Base-by-base conservation (phyloP, 1,140 invertebrate species). In the Trachelipus rathkii region DNA sequence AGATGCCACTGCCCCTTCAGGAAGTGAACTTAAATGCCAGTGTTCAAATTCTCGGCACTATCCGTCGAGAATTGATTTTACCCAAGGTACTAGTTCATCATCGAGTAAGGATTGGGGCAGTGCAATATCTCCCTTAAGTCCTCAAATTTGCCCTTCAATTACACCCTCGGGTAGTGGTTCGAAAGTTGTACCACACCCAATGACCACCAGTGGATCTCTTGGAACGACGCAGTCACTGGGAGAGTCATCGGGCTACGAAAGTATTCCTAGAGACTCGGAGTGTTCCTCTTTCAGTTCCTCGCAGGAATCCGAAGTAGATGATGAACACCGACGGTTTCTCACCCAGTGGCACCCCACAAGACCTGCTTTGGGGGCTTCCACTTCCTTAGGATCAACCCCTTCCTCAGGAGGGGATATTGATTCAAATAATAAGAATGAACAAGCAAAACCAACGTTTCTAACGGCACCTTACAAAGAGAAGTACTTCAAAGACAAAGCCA, bases 221-320 rank as follows among this genome's bases (percentile, higher is more conserved):
- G 81, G 78, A 44, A 82, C 75, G 15, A 79, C 80, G 13, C 82
- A 75, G 46, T 82, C 77, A 24, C 83, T 91, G 91, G 68, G 76
- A 0, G 92, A 93, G 84, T 95, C 93, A 82, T 89, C 93, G 90
- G 94, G 94, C 3, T 95, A 96, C 83, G 94, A 95, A 82, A 95
- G 92, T 82, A 91, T 95, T 76, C 90, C 93, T 0, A 85, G 93
- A 79, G 93, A 95, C 82, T 87, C 86, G 71, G 87, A 87, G 82
- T 86, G 84, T 2, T 87, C 86, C 23, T 93, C 92, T 71, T 91
- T 93, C 82, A 92, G 91, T 72, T 93, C 92, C n/a, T 93, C 91
- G 78, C 89, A 93, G 78, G 91, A 91, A 53, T 93, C 92, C 8
- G 92, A 81, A 71, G 78, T 81, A 77, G 80, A 81, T 44, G 80